Base-by-base conservation (phyloP, 2,797 vertebrate species). In the Molossus molossus region DNA sequence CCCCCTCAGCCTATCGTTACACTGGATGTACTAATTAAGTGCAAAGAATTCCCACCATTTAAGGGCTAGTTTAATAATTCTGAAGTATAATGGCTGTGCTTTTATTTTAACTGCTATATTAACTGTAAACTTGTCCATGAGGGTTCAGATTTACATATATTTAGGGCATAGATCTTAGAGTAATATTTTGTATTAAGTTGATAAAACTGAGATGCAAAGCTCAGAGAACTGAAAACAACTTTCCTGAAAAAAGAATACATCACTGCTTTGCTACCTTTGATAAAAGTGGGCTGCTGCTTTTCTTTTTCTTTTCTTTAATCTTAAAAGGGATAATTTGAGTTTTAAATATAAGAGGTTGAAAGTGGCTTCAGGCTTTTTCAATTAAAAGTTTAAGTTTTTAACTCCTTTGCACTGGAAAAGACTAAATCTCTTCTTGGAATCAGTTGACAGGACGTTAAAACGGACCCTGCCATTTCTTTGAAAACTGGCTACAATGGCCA, bases 311-410 rank as follows among this genome's bases (percentile, higher is more conserved):
- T 75, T 93, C 89, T 97, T 96, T 91, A 91, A 97, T 90, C 53
- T 65, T 96, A 69, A 97, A 87, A 92, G 73, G 55, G 70, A 23
- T 96, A 96, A 96, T 90, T 94, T 87, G 58, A 91, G 97, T 96
- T 95, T 97, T 97, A 97, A 97, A 97, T 94, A 95, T 18, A 92
- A 95, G 96, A 97, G 82, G 72, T 81, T 87, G 81, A 98, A 97
- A 97, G 88, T 29, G 86, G 29, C 25, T 95, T 87, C 40, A 83
- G 83, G 88, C 18, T 76, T 97, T 77, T 96, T 95, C 70, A 90
- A 79, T 98, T 98, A 94, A 98, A 98, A 97, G 72, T 95, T 97
- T 94, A 80, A 95, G 84, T 69, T 87, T 96, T 91, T 55, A 97
- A 87, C 87, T 97, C 86, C 33, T 97, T 91, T 58, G 92, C 40